A percentile compares a stretch with the other conserved stretches of the same genome.
Conservation (phyloP, 2,113 vertebrate genomes). For the Eulemur macaco region DNA sequence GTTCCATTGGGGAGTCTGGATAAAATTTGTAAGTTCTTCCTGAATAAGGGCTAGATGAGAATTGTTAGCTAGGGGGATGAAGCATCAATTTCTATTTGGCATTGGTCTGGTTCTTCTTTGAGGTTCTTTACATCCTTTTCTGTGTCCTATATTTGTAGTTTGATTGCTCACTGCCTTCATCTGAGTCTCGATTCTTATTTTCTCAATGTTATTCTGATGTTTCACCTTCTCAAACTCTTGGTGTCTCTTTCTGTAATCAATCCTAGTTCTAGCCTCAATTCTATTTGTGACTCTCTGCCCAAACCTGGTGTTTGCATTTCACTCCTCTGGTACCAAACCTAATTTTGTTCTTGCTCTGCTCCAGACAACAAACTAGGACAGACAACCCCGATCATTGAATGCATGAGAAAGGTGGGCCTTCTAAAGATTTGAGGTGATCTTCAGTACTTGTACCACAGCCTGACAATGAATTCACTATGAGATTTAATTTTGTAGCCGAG, state of each 20-base stretch:
- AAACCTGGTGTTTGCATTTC: neutral
- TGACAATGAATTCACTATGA: neutral
- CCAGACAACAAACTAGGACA: neutral
- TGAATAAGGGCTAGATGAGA: neutral
- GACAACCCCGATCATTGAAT: neutral
- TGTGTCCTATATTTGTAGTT: neutral
- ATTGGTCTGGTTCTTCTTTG: neutral
- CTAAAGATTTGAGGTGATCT: neutral
- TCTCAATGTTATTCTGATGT: neutral
- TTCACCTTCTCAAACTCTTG: slow-evolving; percentile 16
- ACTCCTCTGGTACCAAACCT: neutral
- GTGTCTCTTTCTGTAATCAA: neutral
- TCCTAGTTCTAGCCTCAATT: neutral
- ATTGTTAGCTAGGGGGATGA: no score
- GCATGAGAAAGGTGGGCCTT: neutral
- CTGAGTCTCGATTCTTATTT: neutral
- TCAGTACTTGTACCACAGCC: neutral
- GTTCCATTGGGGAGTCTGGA: neutral
- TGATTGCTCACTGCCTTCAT: neutral
- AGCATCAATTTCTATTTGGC: neutral
- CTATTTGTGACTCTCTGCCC: neutral
- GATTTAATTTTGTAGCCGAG: neutral
- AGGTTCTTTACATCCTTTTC: neutral
- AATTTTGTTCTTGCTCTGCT: neutral
- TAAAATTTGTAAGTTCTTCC: neutral